phyloP scores from a whole-genome alignment of 2,888 invertebrate genomes.

The Chrysodeixis includens region DNA sequence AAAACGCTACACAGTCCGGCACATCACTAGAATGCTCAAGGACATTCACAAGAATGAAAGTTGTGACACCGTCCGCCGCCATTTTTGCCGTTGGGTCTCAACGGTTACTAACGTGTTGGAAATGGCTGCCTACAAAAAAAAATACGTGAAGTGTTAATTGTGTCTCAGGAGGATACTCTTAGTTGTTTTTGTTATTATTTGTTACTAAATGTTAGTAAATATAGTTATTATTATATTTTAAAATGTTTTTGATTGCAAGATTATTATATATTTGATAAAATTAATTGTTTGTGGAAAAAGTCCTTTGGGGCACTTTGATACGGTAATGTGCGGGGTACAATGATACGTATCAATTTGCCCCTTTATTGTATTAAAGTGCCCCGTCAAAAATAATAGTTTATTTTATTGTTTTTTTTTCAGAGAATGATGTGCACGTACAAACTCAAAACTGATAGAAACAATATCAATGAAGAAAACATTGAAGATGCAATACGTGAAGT shows the following conservation, averaged over 20 bases:
- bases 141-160: no score
- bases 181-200: no score
- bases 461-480: constrained; percentile 1
- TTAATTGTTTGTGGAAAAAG: constrained; percentile 37
- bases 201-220: no score
- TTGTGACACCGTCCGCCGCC: no score
- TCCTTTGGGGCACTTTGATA: constrained; percentile 31
- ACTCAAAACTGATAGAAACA: not conserved
- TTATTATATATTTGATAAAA: constrained; percentile 10
- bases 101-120: no score
- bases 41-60: constrained; percentile 36
- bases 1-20: no score
- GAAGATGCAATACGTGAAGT: not conserved
- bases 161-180: no score
- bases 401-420: not conserved
- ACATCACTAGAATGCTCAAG: constrained; percentile 24
- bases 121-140: no score
- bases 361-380: constrained; percentile 37
- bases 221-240: no score
- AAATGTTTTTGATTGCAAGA: no score
- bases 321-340: constrained; percentile 37
- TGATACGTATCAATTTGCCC: constrained; percentile 45
- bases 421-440: not conserved
- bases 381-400: constrained; percentile 12
- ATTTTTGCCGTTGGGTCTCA: no score